phyloP scores from a whole-genome alignment of 2,113 vertebrate species.

The Poeciliopsis occidentalis region DNA sequence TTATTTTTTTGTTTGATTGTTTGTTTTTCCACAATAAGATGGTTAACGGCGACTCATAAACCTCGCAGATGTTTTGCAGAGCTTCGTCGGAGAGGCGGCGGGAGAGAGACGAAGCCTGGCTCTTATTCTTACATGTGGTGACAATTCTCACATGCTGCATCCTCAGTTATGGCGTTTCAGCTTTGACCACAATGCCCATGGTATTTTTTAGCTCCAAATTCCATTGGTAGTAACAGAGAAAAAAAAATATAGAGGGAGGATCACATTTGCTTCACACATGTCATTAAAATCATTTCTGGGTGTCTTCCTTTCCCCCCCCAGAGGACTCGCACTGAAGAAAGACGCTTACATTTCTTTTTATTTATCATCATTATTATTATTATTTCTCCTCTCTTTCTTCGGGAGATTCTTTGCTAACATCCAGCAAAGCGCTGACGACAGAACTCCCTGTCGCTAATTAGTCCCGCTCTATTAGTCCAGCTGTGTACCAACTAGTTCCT shows the following conservation, averaged over 20 bases:
- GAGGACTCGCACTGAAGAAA: conserved; percentile 56
- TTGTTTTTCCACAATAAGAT: conserved; percentile 4
- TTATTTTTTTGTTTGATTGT: too few relatives aligned
- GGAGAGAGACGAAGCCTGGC: conserved; percentile 5
- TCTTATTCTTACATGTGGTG: conserved; percentile 64
- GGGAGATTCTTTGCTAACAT: conserved; percentile 68
- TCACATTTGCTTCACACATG: conserved; percentile 76
- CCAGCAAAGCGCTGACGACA: conserved; percentile 55
- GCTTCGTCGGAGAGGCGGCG: conserved; percentile 22
- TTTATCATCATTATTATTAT: background rate
- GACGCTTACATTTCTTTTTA: conserved; percentile 47
- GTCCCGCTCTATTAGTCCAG: conserved; percentile 65
- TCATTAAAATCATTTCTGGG: conserved; percentile 74
- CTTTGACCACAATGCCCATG: conserved; percentile 63
- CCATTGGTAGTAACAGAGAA: conserved; percentile 46
- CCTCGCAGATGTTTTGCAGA: conserved; percentile 45
- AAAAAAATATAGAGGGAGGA: conserved; percentile 47
- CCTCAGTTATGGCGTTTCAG: conserved; percentile 61
- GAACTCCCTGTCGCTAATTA: conserved; percentile 70
- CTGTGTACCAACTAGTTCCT: conserved; percentile 61
- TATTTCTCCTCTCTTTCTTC: conserved; percentile 50
- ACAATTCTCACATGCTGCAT: conserved; percentile 55
- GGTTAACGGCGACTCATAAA: conserved; percentile 5
- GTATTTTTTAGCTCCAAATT: conserved; percentile 69
- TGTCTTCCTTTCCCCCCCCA: conserved; percentile 58